Percentiles rank a stretch among this genome's conserved stretches.
These are phyloP conservation scores for Corythornis madagascariensis DNA, from an alignment of 2,113 vertebrate genomes.

Conservation along the genomic window DNA sequence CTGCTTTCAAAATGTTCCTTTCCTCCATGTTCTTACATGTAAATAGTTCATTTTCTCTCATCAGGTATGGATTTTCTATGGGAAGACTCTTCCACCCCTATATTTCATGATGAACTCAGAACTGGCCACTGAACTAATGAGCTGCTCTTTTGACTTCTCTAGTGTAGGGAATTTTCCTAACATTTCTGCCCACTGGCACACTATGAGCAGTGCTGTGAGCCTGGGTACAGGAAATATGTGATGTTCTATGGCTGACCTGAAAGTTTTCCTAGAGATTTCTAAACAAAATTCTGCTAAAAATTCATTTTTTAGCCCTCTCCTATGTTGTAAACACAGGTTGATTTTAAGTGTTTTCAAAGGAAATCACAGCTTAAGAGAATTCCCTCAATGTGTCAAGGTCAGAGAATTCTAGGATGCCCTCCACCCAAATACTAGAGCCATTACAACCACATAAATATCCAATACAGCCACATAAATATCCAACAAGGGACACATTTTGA, in stretches of 20 bases:
- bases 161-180: constrained; percentile 18
- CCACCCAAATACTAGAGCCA: not conserved
- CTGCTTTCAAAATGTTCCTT: not conserved
- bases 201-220: not conserved
- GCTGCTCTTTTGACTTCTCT: not conserved
- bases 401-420: not conserved
- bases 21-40: not conserved
- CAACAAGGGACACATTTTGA: not conserved
- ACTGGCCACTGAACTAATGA: not conserved
- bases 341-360: not conserved
- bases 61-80: not conserved
- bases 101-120: not conserved
- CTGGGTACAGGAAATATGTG: not conserved
- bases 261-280: not conserved
- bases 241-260: not conserved
- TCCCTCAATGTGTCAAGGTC: not conserved
- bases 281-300: not conserved
- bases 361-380: not conserved
- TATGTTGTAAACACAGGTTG: not conserved
- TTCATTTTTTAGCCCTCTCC: not conserved
- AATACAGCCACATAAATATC: not conserved
- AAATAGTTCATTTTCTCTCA: not conserved
- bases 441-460: not conserved
- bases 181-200: not conserved
- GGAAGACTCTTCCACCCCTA: not conserved